Evolutionary conservation across 2,888 invertebrate species (phyloP).

Genomic region (Plusia festucae): DNA sequence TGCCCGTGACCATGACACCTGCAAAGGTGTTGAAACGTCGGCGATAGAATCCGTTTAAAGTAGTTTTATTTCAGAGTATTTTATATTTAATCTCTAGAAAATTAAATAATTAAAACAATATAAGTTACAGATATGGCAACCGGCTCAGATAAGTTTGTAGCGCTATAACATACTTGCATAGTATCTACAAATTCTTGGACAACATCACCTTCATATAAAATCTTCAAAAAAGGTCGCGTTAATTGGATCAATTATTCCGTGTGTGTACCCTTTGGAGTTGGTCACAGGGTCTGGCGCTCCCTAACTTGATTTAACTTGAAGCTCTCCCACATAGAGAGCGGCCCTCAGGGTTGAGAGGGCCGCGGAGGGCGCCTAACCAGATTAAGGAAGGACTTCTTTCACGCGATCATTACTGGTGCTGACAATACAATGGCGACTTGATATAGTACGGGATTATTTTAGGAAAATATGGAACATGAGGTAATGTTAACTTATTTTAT

Average conservation of each 20-base stretch:
- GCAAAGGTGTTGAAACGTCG: too few relatives aligned
- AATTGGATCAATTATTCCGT: conserved; percentile 48
- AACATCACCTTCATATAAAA: neutral
- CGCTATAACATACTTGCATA: neutral
- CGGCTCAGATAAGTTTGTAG: too few relatives aligned
- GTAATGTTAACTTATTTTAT: neutral
- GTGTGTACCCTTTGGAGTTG: conserved; percentile 27
- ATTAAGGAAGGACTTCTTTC: conserved; percentile 55
- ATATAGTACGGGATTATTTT: neutral
- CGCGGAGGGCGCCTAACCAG: conserved; percentile 44
- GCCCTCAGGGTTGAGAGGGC: conserved; percentile 37
- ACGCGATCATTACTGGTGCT: conserved; percentile 32
- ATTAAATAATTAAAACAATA: too few relatives aligned
- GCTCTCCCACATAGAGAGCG: conserved; percentile 45
- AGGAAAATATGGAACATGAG: too few relatives aligned
- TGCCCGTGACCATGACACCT: too few relatives aligned
- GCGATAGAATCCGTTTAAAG: too few relatives aligned
- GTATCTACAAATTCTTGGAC: neutral
- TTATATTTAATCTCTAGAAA: too few relatives aligned
- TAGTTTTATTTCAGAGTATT: too few relatives aligned
- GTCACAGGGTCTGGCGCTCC: conserved; percentile 24
- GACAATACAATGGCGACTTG: neutral
- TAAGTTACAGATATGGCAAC: too few relatives aligned
- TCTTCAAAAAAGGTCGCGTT: conserved; percentile 35
- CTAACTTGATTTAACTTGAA: conserved; percentile 56